Conservation (phyloP, 2,113 vertebrate genomes). For the Globicephala melas region DNA sequence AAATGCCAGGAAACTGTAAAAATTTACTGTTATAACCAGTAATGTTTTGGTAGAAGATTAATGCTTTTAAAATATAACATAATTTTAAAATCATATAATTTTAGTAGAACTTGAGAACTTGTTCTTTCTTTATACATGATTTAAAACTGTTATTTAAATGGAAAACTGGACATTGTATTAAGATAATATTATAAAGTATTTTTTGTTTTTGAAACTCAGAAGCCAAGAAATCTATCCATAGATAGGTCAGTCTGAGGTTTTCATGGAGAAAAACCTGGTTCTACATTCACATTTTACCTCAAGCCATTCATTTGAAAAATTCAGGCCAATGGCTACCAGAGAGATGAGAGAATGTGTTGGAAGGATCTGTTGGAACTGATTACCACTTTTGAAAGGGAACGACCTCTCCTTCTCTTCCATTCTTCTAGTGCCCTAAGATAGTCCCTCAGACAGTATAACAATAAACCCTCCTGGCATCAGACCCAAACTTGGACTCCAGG, state of each 20-base stretch:
- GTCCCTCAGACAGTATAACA: neutral
- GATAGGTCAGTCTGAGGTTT: neutral
- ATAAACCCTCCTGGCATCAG: neutral
- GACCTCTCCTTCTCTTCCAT: neutral
- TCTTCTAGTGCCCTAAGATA: neutral
- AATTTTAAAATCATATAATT: neutral
- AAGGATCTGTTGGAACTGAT: neutral
- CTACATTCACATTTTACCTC: neutral
- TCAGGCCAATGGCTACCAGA: neutral
- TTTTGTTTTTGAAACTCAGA: conserved; percentile 19
- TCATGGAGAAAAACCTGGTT: neutral
- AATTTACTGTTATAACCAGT: neutral
- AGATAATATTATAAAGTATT: neutral
- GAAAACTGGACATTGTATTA: neutral
- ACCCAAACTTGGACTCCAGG: neutral
- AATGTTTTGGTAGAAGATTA: neutral
- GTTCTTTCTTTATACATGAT: neutral
- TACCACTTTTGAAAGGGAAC: neutral
- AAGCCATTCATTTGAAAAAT: neutral
- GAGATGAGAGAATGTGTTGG: neutral
- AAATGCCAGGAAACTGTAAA: neutral
- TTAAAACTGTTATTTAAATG: neutral
- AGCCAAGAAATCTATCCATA: neutral
- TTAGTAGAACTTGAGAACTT: neutral
- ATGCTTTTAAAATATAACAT: neutral